Evolutionary conservation across 2,113 vertebrate genomes (phyloP).

Genomic region (Forbesichthys papilliferus): DNA sequence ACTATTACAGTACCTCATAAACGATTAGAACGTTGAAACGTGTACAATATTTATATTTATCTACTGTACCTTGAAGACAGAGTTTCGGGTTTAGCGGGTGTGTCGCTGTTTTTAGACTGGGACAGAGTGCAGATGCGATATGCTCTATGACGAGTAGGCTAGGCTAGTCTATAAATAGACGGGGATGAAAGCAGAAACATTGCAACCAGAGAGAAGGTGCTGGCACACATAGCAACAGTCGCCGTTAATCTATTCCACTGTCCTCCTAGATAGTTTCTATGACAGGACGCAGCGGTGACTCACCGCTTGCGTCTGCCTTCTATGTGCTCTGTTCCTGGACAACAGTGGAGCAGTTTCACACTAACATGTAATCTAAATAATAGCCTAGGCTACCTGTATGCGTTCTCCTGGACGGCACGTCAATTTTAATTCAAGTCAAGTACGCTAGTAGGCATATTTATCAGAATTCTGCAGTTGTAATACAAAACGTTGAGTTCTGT

Average conservation of each 20-base stretch:
- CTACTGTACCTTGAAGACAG: constrained; percentile 23
- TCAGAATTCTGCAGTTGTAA: too few relatives aligned
- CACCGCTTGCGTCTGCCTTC: too few relatives aligned
- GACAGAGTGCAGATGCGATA: constrained; percentile 34
- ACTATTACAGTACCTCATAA: neutral
- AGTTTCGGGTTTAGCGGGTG: constrained; percentile 10
- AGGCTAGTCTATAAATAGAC: constrained; percentile 54
- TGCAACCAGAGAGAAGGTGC: constrained; percentile 30
- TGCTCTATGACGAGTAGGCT: constrained; percentile 33
- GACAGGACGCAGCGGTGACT: too few relatives aligned
- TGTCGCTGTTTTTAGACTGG: constrained; percentile 21
- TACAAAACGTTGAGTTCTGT: too few relatives aligned
- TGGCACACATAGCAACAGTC: constrained; percentile 27
- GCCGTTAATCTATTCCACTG: neutral
- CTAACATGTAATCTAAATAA: too few relatives aligned
- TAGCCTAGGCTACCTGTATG: too few relatives aligned
- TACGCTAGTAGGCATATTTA: too few relatives aligned
- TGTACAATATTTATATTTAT: neutral
- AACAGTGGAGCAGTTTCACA: too few relatives aligned
- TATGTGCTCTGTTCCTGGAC: too few relatives aligned
- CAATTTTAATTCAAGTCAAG: too few relatives aligned
- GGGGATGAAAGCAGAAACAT: constrained; percentile 23
- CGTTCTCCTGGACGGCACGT: too few relatives aligned
- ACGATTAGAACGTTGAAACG: neutral
- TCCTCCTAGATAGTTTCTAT: too few relatives aligned